Base-by-base conservation (phyloP, 2,888 invertebrate genomes). In the Drosophila dives region DNA sequence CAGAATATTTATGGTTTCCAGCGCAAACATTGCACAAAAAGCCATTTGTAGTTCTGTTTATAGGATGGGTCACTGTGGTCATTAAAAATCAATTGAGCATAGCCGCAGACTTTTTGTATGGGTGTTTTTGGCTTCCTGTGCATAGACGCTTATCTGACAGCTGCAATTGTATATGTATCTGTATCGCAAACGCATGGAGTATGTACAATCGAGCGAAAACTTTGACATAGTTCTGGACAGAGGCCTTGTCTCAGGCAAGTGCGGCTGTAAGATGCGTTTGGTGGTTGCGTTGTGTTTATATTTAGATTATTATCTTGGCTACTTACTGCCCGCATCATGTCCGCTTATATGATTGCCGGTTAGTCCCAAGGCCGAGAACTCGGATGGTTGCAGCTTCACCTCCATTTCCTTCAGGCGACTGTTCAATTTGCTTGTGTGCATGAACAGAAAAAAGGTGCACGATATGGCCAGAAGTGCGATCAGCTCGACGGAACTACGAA, bases 341-440 rank as follows among this genome's bases (percentile, higher is more conserved):
- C 86, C 86, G 80, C 87, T 91, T 66, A 92, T 88, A 78, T 92
- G 92, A 85, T 93, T 92, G 79, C 91, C 90, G 70, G 92, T 92
- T 72, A 94, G 91, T 73, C 92, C 93, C 65, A 93, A 90, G 70
- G 93, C 93, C 76, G 93, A 93, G 74, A 94, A 94, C 77, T 94
- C 94, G 66, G 95, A 95, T 49, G 95, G 95, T 87, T 95, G 95
- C 78, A 97, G 94, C 91, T 95, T 95, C 58, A 96, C 95, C 93
- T 97, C 96, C 96, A 97, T 97, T 92, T 97, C 96, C 75, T 95
- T 95, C 77, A 97, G 94, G 92, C 96, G 95, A 74, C 96, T 96
- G 94, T 96, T 96, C 72, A 97, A 94, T 92, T 97, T 97, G 83
- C 97, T 94, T 59, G 97, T 97, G 94, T 97, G 97, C 79, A 97